Conservation (phyloP, 2,113 vertebrate genomes). For the Psephotus haematonotus region DNA sequence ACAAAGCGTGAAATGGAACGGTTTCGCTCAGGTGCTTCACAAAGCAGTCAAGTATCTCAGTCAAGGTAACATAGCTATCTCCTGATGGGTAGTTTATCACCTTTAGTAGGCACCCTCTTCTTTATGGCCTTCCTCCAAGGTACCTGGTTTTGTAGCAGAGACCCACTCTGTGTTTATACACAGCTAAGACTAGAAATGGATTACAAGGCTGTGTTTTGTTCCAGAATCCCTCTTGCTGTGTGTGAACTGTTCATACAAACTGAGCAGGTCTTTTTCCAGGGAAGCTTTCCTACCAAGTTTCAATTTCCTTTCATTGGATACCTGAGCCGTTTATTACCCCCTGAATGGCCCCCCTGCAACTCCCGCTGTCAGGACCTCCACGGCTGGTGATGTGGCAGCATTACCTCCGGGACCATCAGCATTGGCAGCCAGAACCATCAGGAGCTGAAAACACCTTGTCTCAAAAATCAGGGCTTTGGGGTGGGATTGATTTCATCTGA, state of each 20-base stretch:
- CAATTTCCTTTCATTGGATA: slow-evolving; percentile 21
- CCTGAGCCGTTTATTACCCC: background rate
- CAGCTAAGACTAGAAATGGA: background rate
- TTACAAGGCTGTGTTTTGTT: slow-evolving; percentile 17
- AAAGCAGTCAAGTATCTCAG: background rate
- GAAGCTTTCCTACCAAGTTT: slow-evolving; percentile 10
- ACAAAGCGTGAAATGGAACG: background rate
- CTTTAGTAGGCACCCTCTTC: background rate
- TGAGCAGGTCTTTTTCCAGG: slow-evolving; percentile 9
- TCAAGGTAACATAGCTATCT: background rate
- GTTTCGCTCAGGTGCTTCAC: background rate
- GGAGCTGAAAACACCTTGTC: background rate
- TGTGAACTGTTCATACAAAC: slow-evolving; percentile 27
- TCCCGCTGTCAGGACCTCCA: background rate
- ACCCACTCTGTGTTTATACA: background rate
- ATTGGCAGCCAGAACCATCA: background rate
- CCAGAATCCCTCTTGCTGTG: slow-evolving; percentile 37
- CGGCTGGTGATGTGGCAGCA: background rate
- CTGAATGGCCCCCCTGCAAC: background rate
- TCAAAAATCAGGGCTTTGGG: background rate
- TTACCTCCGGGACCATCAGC: background rate
- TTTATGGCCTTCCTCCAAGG: background rate
- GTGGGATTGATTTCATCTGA: background rate
- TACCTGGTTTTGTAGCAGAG: background rate
- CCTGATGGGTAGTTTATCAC: background rate